Base-by-base conservation (phyloP, 2,113 vertebrate genomes). In the Chloroceryle aenea region DNA sequence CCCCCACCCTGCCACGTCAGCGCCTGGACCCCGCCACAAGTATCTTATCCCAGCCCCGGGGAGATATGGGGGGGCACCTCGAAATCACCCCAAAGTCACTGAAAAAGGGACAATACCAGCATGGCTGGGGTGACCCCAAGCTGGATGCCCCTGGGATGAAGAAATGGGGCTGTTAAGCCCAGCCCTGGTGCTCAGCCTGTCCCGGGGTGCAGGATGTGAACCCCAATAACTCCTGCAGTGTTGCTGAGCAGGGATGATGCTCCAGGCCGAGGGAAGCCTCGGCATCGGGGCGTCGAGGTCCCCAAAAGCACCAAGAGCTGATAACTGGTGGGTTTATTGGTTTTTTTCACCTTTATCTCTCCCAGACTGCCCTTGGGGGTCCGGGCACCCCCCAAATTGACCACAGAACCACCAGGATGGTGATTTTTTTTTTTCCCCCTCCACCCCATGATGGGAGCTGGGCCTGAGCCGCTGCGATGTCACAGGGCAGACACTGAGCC, bases 281-380 rank as follows among this genome's bases (percentile, higher is more conserved):
- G 0, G 34, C 25, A 7, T 10, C 0, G 1, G 50, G n/a, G 58
- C 6, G 11, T 5, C 0, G 0, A 29, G 17, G 4, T 25, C 45
- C 67, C 52, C 1, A 0, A 48, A 71, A 36, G 2, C 43, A 25
- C 29, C 38, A 38, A 22, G 40, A 63, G 9, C 3, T 64, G 48
- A 21, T 23, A 59, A 45, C 0, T 11, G 18, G 14, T 21, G 47
- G 6, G 11, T 12, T 22, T 25, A 10, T 52, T 26, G 23, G 0
- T 22, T 26, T 29, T 10, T 9, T 3, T 6, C 40, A 47, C 17
- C 3, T 4, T 53, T 58, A 1, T 32, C 61, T 14, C 5, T 75
- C 42, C 2, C 0, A 38, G 8, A 14, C 12, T 40, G 25, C 36
- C 26, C 36, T 11, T 12, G 61, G 36, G n/a, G 36, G 64, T 68